Evolutionary conservation across 2,888 invertebrate species (phyloP).

Genomic region (Apamea anceps): DNA sequence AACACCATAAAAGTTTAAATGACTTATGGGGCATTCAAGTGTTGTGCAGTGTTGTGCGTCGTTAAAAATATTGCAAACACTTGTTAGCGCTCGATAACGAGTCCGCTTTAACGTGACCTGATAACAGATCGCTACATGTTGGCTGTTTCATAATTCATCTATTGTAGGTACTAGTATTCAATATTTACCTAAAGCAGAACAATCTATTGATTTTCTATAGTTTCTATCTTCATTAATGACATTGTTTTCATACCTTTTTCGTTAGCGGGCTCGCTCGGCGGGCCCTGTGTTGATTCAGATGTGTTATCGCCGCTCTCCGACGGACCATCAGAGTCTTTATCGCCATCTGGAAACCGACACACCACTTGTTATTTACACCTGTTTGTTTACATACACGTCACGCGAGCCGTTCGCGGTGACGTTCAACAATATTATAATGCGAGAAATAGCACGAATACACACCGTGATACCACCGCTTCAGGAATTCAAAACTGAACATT

Average conservation of each 20-base stretch:
- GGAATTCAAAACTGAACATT: conserved; percentile 88
- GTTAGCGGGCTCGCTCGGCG: conserved; percentile 86
- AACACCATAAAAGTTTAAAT: conserved; percentile 29
- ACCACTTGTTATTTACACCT: conserved; percentile 69
- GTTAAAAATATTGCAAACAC: conserved; percentile 64
- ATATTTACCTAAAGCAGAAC: conserved; percentile 24
- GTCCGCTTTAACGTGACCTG: conserved; percentile 61
- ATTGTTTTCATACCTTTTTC: conserved; percentile 84
- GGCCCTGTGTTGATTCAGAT: conserved; percentile 87
- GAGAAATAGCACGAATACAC: conserved; percentile 70
- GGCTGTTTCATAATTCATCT: conserved; percentile 52
- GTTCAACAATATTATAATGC: conserved; percentile 37
- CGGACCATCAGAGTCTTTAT: conserved; percentile 89
- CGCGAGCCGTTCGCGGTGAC: conserved; percentile 43
- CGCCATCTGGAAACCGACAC: conserved; percentile 84
- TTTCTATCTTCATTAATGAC: conserved; percentile 20
- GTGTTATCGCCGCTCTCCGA: conserved; percentile 90
- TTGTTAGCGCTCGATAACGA: conserved; percentile 63
- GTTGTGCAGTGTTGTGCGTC: conserved; percentile 42
- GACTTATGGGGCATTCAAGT: conserved; percentile 18
- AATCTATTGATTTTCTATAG: conserved; percentile 21
- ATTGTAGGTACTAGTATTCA: conserved; percentile 14
- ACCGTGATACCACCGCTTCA: conserved; percentile 88
- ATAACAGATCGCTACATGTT: conserved; percentile 58
- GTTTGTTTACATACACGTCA: conserved; percentile 71